Conservation (phyloP, 2,113 vertebrate genomes). For the Prionailurus bengalensis region DNA sequence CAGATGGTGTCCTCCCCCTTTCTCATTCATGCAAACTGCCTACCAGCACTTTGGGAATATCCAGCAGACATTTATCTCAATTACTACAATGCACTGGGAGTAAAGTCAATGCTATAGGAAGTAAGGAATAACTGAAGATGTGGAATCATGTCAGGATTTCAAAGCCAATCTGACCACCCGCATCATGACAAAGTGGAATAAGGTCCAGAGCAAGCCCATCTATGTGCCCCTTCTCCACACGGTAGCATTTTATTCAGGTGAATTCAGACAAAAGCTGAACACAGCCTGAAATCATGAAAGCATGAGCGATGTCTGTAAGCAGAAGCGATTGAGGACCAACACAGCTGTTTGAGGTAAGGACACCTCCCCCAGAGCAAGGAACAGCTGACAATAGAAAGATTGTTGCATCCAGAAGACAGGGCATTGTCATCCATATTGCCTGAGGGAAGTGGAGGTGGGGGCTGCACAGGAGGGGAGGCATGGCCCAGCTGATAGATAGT, state of each 20-base stretch:
- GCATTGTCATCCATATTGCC: background rate
- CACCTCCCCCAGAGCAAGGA: background rate
- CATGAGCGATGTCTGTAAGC: background rate
- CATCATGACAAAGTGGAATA: background rate
- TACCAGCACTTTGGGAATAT: background rate
- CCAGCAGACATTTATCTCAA: slow-evolving; percentile 30
- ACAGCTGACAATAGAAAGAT: background rate
- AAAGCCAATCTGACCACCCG: background rate
- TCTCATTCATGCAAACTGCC: background rate
- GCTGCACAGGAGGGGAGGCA: background rate
- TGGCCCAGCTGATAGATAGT: background rate
- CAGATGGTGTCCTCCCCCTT: background rate
- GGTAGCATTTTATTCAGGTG: background rate
- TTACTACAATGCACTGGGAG: background rate
- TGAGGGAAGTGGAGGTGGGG: background rate
- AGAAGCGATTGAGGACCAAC: background rate
- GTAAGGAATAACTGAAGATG: background rate
- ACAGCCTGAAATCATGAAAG: background rate
- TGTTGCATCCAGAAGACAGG: background rate
- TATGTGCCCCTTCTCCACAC: background rate
- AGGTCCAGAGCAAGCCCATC: background rate
- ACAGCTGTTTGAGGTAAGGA: background rate
- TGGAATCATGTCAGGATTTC: background rate
- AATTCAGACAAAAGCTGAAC: background rate
- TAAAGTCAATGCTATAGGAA: background rate